A percentile compares a stretch with the other conserved stretches of the same genome.
phyloP scores from a whole-genome alignment of 1,140 invertebrate species.

The Tachypleus tridentatus region DNA sequence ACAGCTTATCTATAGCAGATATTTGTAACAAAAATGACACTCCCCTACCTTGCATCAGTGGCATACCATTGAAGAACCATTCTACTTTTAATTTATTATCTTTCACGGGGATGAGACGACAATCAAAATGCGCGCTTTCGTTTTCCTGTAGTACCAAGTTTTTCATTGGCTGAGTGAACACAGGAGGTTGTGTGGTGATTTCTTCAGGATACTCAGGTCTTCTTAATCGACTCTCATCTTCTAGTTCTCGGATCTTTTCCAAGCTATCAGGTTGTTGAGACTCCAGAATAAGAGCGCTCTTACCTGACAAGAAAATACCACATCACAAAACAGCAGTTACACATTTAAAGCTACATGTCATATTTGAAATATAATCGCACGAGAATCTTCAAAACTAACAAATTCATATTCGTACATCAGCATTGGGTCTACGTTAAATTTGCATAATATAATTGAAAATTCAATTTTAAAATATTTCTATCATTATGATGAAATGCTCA shows the following conservation, averaged over 20 bases:
- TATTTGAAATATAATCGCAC: too few species aligned
- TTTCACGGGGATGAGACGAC: conserved; percentile 85
- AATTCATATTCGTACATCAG: too few species aligned
- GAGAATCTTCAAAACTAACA: too few species aligned
- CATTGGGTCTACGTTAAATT: too few species aligned
- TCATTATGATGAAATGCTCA: too few species aligned
- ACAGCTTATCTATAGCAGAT: too few species aligned
- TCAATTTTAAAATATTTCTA: too few species aligned
- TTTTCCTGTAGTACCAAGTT: conserved; percentile 76
- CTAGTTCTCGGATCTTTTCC: conserved; percentile 78
- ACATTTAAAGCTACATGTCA: too few species aligned
- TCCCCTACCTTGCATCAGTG: conserved; percentile 59
- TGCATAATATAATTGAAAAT: too few species aligned
- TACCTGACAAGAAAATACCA: conserved; percentile 1
- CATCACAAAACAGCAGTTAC: neutral
- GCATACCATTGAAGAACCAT: conserved; percentile 84
- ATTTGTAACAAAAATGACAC: too few species aligned
- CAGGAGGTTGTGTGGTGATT: conserved; percentile 68
- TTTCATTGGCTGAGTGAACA: conserved; percentile 80
- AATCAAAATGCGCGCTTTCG: conserved; percentile 91
- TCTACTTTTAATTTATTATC: conserved; percentile 84
- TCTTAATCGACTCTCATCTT: conserved; percentile 60
- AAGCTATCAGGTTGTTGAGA: conserved; percentile 91
- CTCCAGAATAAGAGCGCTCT: conserved; percentile 44
- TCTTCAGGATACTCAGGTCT: conserved; percentile 54